Evolutionary conservation across 2,797 vertebrate species (phyloP).

Genomic region (Stomatorhinus walkeri): DNA sequence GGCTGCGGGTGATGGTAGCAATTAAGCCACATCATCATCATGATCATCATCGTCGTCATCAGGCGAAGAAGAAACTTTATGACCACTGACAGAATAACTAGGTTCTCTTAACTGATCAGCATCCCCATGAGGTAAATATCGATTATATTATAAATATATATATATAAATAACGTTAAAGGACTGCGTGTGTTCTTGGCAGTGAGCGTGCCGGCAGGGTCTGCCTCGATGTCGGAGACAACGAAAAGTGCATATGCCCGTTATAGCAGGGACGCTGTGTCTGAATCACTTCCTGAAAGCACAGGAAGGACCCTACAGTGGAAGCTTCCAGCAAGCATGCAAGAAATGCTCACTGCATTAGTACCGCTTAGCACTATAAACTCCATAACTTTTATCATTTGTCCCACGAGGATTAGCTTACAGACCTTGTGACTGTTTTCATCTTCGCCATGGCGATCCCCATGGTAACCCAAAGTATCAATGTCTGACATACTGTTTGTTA

Average conservation of each 20-base stretch:
- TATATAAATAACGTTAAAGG: background rate
- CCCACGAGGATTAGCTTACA: background rate
- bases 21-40: background rate
- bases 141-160: too few species aligned
- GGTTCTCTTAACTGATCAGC: background rate
- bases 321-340: background rate
- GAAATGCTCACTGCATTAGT: background rate
- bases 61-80: background rate
- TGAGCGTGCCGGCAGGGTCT: background rate
- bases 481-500: constrained; percentile 14
- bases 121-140: background rate
- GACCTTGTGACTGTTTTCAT: background rate
- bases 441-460: background rate
- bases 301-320: background rate
- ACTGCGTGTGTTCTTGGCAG: background rate
- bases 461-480: background rate
- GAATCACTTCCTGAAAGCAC: background rate
- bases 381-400: background rate
- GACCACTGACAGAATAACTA: background rate
- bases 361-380: background rate
- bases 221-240: background rate
- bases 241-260: background rate
- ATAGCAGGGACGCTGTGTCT: background rate
- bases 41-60: background rate
- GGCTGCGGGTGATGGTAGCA: background rate